Evolutionary conservation across 2,113 vertebrate genomes (phyloP), one percentile per base, ranked within the genome.

Genomic region (Delphinapterus leucas): DNA sequence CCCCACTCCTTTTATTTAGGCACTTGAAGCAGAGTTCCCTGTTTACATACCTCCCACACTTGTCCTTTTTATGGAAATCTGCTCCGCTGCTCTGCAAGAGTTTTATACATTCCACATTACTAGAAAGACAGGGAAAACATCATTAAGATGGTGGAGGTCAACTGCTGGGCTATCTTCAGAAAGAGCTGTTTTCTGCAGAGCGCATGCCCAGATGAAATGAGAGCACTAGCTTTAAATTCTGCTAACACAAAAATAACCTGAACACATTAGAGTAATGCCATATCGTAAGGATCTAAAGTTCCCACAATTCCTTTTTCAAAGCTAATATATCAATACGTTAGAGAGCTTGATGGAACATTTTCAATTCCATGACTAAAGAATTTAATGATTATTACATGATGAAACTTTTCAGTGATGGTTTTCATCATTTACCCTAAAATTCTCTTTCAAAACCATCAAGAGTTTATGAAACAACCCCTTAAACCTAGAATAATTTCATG

Each of bases 61-160:
- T 99, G 98, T 99, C 99, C 97, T 99, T 99, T 98, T 98, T 99
- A 98, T 99, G 99, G 98, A 99, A 99, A 95, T 99, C 99, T 26
- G 99, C 99, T 98, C 99, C 99, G 36, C 99, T 99, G 98, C 99
- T 99, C 98, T 99, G 99, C 89, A 99, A 99, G 98, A 99, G 97
- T 98, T 99, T 99, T 97, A 99, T 99, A 98, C 99, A 99, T 98
- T 99, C 99, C 97, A 99, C 99, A 80, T 99, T 99, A 81, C 99
- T 99, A 98, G 84, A 98, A 99, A 98, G 93, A 98, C 89, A 99
- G 97, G 88, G 47, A 96, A 93, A 79, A 95, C 96, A 93, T 53
- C 70, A 80, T 98, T 82, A 98, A 96, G 49, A 97, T 61, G 96
- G 5, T 21, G 74, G 82, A 92, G 68, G 61, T 85, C 94, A 49